Evolutionary conservation across 2,797 vertebrate genomes (phyloP).

Genomic region (Loriculus beryllinus): DNA sequence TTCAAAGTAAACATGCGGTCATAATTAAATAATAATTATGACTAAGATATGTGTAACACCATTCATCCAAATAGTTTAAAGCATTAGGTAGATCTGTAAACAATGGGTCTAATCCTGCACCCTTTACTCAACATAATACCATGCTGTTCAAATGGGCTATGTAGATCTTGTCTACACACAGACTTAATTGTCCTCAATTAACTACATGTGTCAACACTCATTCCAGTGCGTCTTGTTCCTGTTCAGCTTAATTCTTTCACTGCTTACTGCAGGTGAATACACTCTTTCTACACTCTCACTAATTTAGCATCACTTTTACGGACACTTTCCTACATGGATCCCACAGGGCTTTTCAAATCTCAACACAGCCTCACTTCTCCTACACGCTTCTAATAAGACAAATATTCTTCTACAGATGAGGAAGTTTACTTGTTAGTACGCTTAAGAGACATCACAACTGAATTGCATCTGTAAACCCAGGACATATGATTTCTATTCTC

Average conservation of each 20-base stretch:
- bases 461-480: neutral
- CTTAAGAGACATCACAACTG: neutral
- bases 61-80: slow-evolving; percentile 50
- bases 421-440: neutral
- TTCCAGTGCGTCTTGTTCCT: neutral
- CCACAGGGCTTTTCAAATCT: neutral
- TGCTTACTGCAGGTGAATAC: neutral
- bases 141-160: slow-evolving; percentile 13
- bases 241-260: neutral
- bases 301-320: neutral
- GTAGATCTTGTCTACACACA: slow-evolving; percentile 58
- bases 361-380: neutral
- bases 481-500: neutral
- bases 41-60: slow-evolving; percentile 44
- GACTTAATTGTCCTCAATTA: slow-evolving; percentile 58
- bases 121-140: slow-evolving; percentile 35
- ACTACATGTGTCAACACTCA: slow-evolving; percentile 38
- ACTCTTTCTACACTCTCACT: neutral
- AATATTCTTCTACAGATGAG: neutral
- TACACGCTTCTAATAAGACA: neutral
- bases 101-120: slow-evolving; percentile 58
- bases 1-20: slow-evolving; percentile 43
- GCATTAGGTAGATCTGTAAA: slow-evolving; percentile 45
- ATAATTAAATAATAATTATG: slow-evolving; percentile 56
- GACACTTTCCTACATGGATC: neutral